These are phyloP conservation scores for Vulpes lagopus DNA, from an alignment of 2,113 vertebrate species.

Conservation along the genomic window DNA sequence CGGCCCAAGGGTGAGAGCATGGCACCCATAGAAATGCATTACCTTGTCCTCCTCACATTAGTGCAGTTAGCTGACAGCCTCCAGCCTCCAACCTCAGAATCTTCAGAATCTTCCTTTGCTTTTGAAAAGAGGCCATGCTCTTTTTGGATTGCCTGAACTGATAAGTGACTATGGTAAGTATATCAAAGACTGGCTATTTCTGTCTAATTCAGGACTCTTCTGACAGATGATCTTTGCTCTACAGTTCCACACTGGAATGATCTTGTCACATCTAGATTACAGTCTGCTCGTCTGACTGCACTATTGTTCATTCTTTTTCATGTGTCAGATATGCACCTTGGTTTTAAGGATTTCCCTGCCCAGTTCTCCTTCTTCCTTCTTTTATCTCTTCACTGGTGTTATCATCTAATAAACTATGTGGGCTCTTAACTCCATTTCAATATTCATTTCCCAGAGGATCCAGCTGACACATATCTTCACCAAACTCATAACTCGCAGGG, in stretches of 20 bases:
- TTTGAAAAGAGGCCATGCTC: background rate
- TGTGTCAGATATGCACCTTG: background rate
- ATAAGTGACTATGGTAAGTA: no score
- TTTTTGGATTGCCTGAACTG: background rate
- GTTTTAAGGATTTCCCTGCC: background rate
- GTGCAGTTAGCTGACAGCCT: no score
- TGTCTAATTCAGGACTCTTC: background rate
- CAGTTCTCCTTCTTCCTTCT: background rate
- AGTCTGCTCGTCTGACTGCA: background rate
- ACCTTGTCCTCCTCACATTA: background rate
- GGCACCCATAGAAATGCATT: background rate
- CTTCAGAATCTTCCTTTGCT: background rate
- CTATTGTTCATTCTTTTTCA: background rate
- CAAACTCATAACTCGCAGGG: background rate
- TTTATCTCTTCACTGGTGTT: background rate
- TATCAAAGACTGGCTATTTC: background rate
- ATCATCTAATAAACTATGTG: background rate
- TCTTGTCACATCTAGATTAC: background rate
- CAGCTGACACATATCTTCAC: background rate
- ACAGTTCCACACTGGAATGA: background rate
- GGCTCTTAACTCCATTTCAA: background rate
- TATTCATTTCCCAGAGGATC: background rate
- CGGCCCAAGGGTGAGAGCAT: background rate
- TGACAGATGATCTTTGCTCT: background rate
- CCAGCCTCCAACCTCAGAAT: background rate